Evolutionary conservation across 2,888 invertebrate species (phyloP), one percentile per base, ranked within the genome.

Genomic region (Pristionchus fissidentatus): DNA sequence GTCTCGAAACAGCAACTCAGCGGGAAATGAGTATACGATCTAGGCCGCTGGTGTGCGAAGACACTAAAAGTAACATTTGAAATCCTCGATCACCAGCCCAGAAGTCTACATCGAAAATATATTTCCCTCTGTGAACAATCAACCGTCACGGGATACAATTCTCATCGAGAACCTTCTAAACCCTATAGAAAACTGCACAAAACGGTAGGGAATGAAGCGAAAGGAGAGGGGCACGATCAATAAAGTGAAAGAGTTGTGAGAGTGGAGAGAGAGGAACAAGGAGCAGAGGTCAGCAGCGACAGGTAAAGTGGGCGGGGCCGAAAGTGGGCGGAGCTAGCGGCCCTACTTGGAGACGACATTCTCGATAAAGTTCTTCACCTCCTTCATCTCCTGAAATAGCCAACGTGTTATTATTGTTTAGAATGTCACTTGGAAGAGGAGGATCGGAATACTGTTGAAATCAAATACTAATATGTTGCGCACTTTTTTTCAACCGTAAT

Each of bases 321-420:
- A n/a, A n/a, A n/a, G n/a, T n/a, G n/a, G n/a, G n/a, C n/a, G n/a
- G n/a, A n/a, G n/a, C n/a, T n/a, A n/a, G n/a, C n/a, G n/a, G n/a
- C n/a, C n/a, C 19, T 46, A 81, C 62, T 81, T 81, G 32, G 80
- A n/a, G n/a, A n/a, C 80, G 15, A 49, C 29, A 49, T 41, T 38
- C 46, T 46, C 84, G 52, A 87, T 84, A 82, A 87, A 87, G n/a
- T 83, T 60, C 83, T 88, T 86, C 62, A 87, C 73, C 62, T 87
- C 87, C 41, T 70, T 60, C 70, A 87, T 73, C 84, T 87, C 87
- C 87, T 87, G 77, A 87, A 83, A 32, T 52, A 26, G 8, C 60
- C 0, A n/a, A n/a, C 26, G 75, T 19, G n/a, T 32, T 75, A 75
- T 75, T 75, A 32, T 19, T 38, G 13, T 4, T 38, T 13, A 5